These are phyloP conservation scores for Mythimna vitellina DNA, from an alignment of 2,888 invertebrate genomes.

Conservation along the genomic window DNA sequence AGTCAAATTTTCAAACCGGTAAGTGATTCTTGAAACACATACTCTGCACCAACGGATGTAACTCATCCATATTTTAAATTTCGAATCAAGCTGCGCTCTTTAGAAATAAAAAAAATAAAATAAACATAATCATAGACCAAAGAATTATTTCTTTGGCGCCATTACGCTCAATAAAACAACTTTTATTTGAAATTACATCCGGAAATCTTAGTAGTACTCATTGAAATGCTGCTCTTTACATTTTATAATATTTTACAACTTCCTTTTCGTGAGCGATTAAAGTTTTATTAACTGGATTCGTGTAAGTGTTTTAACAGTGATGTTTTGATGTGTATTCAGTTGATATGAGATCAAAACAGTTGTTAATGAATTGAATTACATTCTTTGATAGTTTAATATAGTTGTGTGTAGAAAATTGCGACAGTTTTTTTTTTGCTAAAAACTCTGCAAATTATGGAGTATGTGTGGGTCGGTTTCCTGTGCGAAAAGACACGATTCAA, in stretches of 20 bases:
- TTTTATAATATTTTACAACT: slow-evolving; percentile 60
- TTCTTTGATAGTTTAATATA: slow-evolving; percentile 31
- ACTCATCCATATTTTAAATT: slow-evolving; percentile 41
- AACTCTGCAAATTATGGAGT: slow-evolving; percentile 15
- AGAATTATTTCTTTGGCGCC: slow-evolving; percentile 62
- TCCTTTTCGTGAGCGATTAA: slow-evolving; percentile 57
- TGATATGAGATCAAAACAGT: slow-evolving; percentile 43
- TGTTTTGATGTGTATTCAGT: slow-evolving; percentile 52
- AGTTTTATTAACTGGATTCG: slow-evolving; percentile 54
- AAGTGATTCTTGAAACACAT: slow-evolving; percentile 38
- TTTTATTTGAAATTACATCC: slow-evolving; percentile 63
- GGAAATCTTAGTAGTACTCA: slow-evolving; percentile 61
- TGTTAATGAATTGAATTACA: slow-evolving; percentile 42
- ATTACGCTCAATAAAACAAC: slow-evolving; percentile 63
- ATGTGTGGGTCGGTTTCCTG: slow-evolving; percentile 45
- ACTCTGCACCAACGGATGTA: slow-evolving; percentile 26
- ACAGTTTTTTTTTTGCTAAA: slow-evolving; percentile 29
- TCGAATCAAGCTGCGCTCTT: slow-evolving; percentile 34
- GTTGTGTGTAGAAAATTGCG: slow-evolving; percentile 2
- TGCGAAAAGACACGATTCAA: slow-evolving; percentile 16
- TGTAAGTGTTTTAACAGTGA: slow-evolving; percentile 55
- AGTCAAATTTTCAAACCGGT: slow-evolving; percentile 6
- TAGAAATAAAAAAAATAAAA: slow-evolving; percentile 50
- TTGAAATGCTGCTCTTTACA: slow-evolving; percentile 58
- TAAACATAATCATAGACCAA: slow-evolving; percentile 55